Base-by-base conservation (phyloP, 2,888 invertebrate species). In the Eilema griseolum region DNA sequence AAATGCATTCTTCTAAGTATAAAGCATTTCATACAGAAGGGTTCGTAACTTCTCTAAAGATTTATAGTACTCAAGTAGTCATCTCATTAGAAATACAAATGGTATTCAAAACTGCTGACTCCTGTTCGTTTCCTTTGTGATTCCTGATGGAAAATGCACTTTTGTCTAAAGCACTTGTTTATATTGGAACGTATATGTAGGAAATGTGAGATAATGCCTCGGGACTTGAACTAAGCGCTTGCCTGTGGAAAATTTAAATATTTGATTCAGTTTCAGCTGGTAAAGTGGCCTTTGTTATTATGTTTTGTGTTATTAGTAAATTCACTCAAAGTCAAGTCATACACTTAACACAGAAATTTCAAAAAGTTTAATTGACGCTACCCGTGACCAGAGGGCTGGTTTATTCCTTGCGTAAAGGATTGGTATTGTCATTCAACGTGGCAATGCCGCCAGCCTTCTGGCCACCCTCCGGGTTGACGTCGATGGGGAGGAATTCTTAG, bases 21-120 rank as follows among this genome's bases (percentile, higher is more conserved):
- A 16, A 0, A 59, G 14, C 2, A 59, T 26, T 11, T 59, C 24
- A 16, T 16, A 16, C 14, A n/a, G 11, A 23, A 8, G 14, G 14
- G 23, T 8, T 24, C 23, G 14, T 37, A 61, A 37, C 14, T 16
- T 37, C 23, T 37, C 2, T 23, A 24, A 3, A 37, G 23, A 37
- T 8, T 61, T 24, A 37, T 16, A 14, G 24, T 24, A 41, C 24
- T 20, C 10, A 24, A 62, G 24, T 24, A 26, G 20, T 26, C 41
- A 20, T 26, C 16, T 37, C 62, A 63, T 63, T 26, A 52, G 11
- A 5, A 46, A 46, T 20, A n/a, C n/a, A 12, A 46, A 63, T 28
- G 37, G 14, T 24, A 86, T 88, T 87, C 88, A 88, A 84, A 84
- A 87, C 84, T 81, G 75, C 46, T 64, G 52, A 64, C 10, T 69